A percentile compares a stretch with the other conserved stretches of the same genome.
phyloP scores from a whole-genome alignment of 2,888 invertebrate genomes.

The Catocala sponsa region DNA sequence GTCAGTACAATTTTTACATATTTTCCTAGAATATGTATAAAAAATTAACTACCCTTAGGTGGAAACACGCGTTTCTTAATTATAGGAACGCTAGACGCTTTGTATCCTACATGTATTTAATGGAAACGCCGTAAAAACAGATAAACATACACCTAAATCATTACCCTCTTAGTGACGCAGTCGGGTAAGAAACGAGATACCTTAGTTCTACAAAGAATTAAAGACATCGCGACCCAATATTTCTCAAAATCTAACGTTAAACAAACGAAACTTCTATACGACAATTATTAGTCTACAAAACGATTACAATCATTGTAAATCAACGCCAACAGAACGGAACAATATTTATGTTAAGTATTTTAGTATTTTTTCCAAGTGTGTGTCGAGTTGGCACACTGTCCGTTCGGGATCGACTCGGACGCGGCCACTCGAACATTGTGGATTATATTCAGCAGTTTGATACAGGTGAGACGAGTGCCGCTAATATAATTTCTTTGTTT shows the following conservation, averaged over 20 bases:
- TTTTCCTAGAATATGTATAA: too few relatives aligned
- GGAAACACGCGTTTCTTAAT: too few relatives aligned
- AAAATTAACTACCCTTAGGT: too few relatives aligned
- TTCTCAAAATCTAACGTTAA: not conserved
- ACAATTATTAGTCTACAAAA: constrained; percentile 4
- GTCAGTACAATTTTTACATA: too few relatives aligned
- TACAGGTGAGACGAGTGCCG: constrained; percentile 33
- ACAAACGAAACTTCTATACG: too few relatives aligned
- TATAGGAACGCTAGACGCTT: too few relatives aligned
- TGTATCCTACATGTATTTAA: too few relatives aligned
- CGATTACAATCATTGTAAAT: constrained; percentile 12
- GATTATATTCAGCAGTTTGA: constrained; percentile 28
- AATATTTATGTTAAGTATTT: not conserved
- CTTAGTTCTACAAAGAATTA: not conserved
- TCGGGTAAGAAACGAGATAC: too few relatives aligned
- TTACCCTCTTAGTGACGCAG: too few relatives aligned
- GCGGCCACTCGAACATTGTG: constrained; percentile 19
- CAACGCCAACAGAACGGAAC: constrained; percentile 11
- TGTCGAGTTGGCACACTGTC: constrained; percentile 34
- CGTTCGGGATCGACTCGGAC: constrained; percentile 14
- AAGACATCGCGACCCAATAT: not conserved
- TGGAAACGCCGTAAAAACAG: too few relatives aligned
- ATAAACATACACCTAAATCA: too few relatives aligned
- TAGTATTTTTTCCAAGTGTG: constrained; percentile 26
- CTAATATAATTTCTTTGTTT: constrained; percentile 10